Conservation (phyloP, 2,797 vertebrate species). For the Propithecus perrieri region DNA sequence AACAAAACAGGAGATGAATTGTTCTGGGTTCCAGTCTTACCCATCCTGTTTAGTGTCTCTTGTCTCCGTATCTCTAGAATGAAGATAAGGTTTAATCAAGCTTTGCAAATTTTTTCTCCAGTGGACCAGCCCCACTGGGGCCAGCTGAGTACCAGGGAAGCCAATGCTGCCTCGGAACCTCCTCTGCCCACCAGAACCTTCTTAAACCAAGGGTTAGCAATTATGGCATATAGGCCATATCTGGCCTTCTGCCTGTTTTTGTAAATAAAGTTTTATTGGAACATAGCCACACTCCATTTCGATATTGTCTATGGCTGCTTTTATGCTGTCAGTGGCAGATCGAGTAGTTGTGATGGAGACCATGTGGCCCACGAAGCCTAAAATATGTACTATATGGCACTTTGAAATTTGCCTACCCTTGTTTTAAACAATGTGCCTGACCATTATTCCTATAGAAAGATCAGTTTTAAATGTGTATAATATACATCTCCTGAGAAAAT, state of each 20-base stretch:
- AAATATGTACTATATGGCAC: background rate
- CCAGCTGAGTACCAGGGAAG: background rate
- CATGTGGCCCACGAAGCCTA: background rate
- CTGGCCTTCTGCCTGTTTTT: conserved; percentile 29
- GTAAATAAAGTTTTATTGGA: conserved; percentile 60
- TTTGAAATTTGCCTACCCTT: background rate
- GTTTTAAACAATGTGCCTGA: background rate
- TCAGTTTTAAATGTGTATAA: background rate
- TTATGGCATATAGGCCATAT: background rate
- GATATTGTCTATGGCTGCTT: conserved; percentile 16
- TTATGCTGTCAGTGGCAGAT: background rate
- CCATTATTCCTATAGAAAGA: background rate
- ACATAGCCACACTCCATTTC: conserved; percentile 4
- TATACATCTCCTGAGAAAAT: background rate
- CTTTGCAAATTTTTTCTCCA: conserved; percentile 51
- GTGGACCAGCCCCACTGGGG: background rate
- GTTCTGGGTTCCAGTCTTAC: conserved; percentile 35
- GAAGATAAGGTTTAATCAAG: conserved; percentile 51
- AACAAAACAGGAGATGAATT: conserved; percentile 12
- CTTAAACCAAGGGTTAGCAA: background rate
- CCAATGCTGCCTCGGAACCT: conserved; percentile 33
- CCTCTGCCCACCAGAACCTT: conserved; percentile 7
- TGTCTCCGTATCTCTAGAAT: conserved; percentile 22
- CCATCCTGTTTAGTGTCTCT: conserved; percentile 21
- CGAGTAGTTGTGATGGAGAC: background rate